Conservation (phyloP, 35 echinoderm and acorn worm species). For the Ophioderma brevispina region DNA sequence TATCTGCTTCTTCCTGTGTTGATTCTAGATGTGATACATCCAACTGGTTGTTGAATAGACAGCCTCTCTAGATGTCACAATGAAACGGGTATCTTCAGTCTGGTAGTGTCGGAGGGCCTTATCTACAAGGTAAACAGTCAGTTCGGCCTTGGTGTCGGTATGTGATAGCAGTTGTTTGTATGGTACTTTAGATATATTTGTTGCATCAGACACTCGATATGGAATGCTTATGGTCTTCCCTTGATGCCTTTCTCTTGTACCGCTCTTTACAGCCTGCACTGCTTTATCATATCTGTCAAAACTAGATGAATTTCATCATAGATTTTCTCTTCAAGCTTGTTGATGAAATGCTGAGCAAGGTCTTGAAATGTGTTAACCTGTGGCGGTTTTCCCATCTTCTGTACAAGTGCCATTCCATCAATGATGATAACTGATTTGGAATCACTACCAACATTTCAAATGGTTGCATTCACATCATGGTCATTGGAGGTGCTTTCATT, state of each 20-base stretch:
- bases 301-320: neutral
- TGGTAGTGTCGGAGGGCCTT: neutral
- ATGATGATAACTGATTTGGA: neutral
- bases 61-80: neutral
- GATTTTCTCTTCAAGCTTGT: neutral
- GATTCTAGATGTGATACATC: neutral
- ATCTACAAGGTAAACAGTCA: slow-evolving; percentile 9
- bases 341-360: neutral
- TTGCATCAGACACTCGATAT: slow-evolving; percentile 4
- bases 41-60: neutral
- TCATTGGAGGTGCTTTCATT: neutral
- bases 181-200: neutral
- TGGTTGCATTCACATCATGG: too few relatives aligned
- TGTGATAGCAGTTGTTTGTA: neutral
- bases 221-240: neutral
- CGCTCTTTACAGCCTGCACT: neutral
- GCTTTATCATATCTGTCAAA: neutral
- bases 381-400: neutral
- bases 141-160: slow-evolving; percentile 16
- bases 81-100: neutral
- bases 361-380: slow-evolving; percentile 2
- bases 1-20: slow-evolving; percentile 56
- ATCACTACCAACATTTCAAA: neutral
- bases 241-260: neutral
- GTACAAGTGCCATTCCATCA: slow-evolving; percentile 35